These are phyloP conservation scores for Pollenia angustigena DNA, from an alignment of 2,888 invertebrate species.

Conservation along the genomic window DNA sequence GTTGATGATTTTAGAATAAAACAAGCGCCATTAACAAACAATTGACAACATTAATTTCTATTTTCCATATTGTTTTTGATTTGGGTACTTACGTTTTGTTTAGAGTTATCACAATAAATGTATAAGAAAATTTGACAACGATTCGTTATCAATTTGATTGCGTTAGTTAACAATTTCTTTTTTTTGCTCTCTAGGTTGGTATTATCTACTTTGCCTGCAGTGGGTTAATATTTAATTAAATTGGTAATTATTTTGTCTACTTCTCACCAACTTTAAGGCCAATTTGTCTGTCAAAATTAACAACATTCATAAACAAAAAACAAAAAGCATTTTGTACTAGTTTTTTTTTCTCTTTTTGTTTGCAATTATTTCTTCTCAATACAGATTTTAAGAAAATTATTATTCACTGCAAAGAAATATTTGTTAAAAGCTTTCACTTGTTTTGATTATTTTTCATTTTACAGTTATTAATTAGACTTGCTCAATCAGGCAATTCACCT, in stretches of 20 bases:
- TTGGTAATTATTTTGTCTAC: constrained; percentile 15
- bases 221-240: constrained; percentile 11
- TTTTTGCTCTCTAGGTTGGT: too few relatives aligned
- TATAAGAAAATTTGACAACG: too few relatives aligned
- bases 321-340: constrained; percentile 9
- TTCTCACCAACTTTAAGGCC: constrained; percentile 9
- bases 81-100: too few relatives aligned
- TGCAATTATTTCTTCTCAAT: not conserved
- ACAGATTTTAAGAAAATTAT: constrained; percentile 47
- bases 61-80: too few relatives aligned
- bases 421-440: constrained; percentile 59
- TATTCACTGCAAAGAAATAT: constrained; percentile 32
- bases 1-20: too few relatives aligned
- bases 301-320: not conserved
- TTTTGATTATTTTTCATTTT: not conserved
- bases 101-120: too few relatives aligned
- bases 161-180: too few relatives aligned
- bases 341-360: constrained; percentile 1
- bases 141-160: too few relatives aligned
- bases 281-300: constrained; percentile 52
- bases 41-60: too few relatives aligned
- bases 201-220: not conserved
- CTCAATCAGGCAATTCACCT: not conserved
- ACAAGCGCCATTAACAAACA: too few relatives aligned
- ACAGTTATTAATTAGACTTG: constrained; percentile 25